Base-by-base conservation (phyloP, 1,140 invertebrate species). In the Fopius arisanus region DNA sequence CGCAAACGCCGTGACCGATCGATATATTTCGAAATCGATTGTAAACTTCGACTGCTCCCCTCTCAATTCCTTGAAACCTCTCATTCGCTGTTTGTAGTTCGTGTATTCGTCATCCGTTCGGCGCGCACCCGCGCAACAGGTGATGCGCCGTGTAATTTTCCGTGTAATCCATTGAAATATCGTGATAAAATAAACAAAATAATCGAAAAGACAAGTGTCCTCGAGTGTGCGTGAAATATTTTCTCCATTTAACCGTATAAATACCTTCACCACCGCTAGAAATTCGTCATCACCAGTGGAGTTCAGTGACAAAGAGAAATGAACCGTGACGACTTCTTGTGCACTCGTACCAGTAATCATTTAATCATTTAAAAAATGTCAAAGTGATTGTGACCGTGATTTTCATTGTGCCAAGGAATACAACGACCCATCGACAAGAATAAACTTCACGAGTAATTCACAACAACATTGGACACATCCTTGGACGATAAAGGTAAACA, bases 51-150 rank as follows among this genome's bases (percentile, higher is more conserved):
- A 48, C 43, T 48, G 14, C 16, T n/a, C 43, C n/a, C 43, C 2
- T 43, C 10, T 6, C 40, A 43, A 4, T 43, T 12, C 40, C 40
- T 4, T 19, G 7, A 4, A 48, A 48, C 16, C 16, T 48, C 43
- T 48, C 43, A 48, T 48, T 48, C 43, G 14, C 43, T n/a, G 16
- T 48, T 48, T 12, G 43, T 14, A n/a, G 16, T 48, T 48, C 16
- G 54, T 59, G 54, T 59, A 26, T 59, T 59, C 14, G 54, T 59
- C 21, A 48, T 16, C 9, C 19, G 54, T 59, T 54, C 54, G 54
- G 54, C 54, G 54, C 54, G 54, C 54, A 59, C 54, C 54, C 19
- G 54, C 54, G 54, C 54, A 59, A 59, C 54, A 59, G 54, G 54
- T 59, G 54, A 59, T 59, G 54, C 54, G 54, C 54, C 23, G 54